A percentile compares a stretch with the other conserved stretches of the same genome.
These are phyloP conservation scores for Aythya baeri DNA, from an alignment of 2,113 vertebrate species.

Conservation along the genomic window DNA sequence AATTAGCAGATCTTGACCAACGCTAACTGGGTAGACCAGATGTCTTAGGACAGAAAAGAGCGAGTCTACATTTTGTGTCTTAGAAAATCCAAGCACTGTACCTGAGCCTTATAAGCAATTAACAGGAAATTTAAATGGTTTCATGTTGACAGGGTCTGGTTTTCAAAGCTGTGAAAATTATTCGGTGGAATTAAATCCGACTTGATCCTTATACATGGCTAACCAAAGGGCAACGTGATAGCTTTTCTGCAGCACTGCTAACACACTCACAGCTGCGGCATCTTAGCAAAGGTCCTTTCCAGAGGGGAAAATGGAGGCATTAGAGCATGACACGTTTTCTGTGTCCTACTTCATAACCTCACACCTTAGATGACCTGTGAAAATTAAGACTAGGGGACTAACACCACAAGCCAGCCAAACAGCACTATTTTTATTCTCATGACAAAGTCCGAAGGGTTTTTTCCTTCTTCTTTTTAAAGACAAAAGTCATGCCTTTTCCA, in stretches of 20 bases:
- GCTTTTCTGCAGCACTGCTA: background rate
- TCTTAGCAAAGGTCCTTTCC: conserved; percentile 14
- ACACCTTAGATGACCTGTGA: conserved; percentile 46
- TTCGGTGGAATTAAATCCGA: background rate
- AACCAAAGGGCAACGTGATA: background rate
- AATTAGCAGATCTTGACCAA: background rate
- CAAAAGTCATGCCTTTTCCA: conserved; percentile 18
- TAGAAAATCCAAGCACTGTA: background rate
- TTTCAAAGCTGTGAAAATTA: conserved; percentile 15
- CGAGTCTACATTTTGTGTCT: background rate
- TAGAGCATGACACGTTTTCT: background rate
- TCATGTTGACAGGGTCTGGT: background rate
- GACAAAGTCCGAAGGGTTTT: background rate
- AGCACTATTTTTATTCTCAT: conserved; percentile 47
- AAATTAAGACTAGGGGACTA: conserved; percentile 49
- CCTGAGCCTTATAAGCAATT: background rate
- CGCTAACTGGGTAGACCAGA: background rate
- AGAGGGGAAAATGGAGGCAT: conserved; percentile 38
- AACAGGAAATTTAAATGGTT: background rate
- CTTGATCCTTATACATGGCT: background rate
- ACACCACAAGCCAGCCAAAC: conserved; percentile 39
- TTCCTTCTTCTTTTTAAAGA: conserved; percentile 35
- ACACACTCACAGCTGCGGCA: background rate
- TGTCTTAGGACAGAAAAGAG: background rate
- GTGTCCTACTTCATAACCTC: conserved; percentile 14